Evolutionary conservation across 2,888 invertebrate genomes (phyloP).

Genomic region (Hirtodrosophila alboralis): DNA sequence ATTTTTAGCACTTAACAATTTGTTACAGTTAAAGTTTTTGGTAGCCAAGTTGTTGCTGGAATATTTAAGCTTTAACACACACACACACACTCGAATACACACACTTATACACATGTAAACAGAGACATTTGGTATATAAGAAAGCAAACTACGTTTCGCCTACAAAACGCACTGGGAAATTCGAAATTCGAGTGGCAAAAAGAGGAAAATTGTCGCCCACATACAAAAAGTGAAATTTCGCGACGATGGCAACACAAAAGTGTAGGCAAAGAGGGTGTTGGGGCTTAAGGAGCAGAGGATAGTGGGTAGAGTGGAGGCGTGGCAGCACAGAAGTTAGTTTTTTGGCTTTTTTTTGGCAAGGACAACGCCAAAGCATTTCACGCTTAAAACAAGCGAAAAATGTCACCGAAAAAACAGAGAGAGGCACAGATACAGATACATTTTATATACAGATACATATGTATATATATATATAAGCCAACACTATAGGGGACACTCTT

Average conservation of each 20-base stretch:
- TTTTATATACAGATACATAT: conserved; percentile 1
- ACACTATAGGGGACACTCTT: conserved; percentile 32
- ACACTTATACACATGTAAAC: conserved; percentile 6
- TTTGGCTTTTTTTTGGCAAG: conserved; percentile 49
- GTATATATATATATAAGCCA: conserved; percentile 14
- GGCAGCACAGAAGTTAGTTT: conserved; percentile 41
- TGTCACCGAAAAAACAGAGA: conserved; percentile 48
- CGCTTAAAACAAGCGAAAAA: conserved; percentile 51
- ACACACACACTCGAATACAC: conserved; percentile 18
- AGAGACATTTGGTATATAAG: conserved; percentile 39
- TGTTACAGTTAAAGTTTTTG: conserved; percentile 35
- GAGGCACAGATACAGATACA: conserved; percentile 24
- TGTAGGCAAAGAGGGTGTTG: conserved; percentile 36
- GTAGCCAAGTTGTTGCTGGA: conserved; percentile 24
- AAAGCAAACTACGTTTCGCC: conserved; percentile 37
- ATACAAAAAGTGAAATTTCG: conserved; percentile 75
- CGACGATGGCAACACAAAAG: conserved; percentile 62
- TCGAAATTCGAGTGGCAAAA: conserved; percentile 67
- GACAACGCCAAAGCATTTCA: conserved; percentile 38
- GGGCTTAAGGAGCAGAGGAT: not conserved
- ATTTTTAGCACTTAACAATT: conserved; percentile 25
- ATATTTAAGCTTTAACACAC: conserved; percentile 52
- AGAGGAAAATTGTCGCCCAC: conserved; percentile 48
- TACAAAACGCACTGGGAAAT: conserved; percentile 57
- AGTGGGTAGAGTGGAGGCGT: conserved; percentile 19